Evolutionary conservation across 2,888 invertebrate genomes (phyloP).

Genomic region (Selenia dentaria): DNA sequence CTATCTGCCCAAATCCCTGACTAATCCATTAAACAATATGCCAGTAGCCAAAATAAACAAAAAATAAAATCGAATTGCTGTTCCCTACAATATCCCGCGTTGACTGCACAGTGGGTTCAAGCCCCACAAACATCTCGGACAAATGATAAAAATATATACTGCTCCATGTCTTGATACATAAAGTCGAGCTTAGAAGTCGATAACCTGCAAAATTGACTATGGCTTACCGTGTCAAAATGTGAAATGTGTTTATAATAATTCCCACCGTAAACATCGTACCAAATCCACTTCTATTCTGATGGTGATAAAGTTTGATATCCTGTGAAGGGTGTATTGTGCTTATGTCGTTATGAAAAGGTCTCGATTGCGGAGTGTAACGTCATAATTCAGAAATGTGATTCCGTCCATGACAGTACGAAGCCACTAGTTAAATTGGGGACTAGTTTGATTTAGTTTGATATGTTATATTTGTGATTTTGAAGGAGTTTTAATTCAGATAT

Average conservation of each 20-base stretch:
- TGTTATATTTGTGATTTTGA: no score
- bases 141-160: constrained; percentile 37
- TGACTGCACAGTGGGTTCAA: constrained; percentile 18
- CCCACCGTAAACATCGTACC: constrained; percentile 5
- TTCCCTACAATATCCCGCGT: constrained; percentile 18
- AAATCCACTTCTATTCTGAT: constrained; percentile 2
- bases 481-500: no score
- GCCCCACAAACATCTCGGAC: constrained; percentile 3
- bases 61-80: constrained; percentile 19
- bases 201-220: constrained; percentile 39
- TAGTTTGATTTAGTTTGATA: constrained; percentile 12
- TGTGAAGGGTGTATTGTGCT: neutral
- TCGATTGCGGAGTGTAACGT: constrained; percentile 31
- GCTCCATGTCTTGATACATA: constrained; percentile 40
- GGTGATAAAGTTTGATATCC: constrained; percentile 9
- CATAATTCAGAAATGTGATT: constrained; percentile 50
- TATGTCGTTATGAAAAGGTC: constrained; percentile 10
- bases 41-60: constrained; percentile 13
- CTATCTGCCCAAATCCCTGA: constrained; percentile 4
- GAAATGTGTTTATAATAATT: constrained; percentile 38
- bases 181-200: constrained; percentile 39
- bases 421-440: constrained; percentile 29
- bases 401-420: constrained; percentile 41
- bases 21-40: constrained; percentile 18
- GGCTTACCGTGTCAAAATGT: constrained; percentile 38